These are phyloP conservation scores for Cryptops parisi DNA, from an alignment of 2,888 invertebrate genomes.

Conservation along the genomic window DNA sequence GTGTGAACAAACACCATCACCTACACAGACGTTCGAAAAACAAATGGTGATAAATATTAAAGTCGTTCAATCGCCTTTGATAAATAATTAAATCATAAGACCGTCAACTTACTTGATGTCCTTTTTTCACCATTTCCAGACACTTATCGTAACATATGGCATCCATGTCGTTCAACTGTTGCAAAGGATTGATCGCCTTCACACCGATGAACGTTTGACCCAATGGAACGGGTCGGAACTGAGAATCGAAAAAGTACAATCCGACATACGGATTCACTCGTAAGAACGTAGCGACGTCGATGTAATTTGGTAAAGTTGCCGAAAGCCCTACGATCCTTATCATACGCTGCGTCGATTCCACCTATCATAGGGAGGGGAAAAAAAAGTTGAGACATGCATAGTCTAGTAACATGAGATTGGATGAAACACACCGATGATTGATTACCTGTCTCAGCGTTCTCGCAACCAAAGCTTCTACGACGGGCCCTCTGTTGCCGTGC, in stretches of 20 bases:
- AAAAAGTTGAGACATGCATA: not conserved
- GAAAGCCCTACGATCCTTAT: conserved; percentile 93
- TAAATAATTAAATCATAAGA: too few species aligned
- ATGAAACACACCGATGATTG: too few species aligned
- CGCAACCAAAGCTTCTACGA: conserved; percentile 92
- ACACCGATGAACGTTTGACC: conserved; percentile 82
- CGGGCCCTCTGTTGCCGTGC: conserved; percentile 93
- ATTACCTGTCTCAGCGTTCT: conserved; percentile 70
- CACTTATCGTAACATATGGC: conserved; percentile 86
- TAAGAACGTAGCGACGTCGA: conserved; percentile 88
- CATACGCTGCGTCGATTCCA: conserved; percentile 81
- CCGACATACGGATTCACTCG: conserved; percentile 82
- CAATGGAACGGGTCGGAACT: conserved; percentile 89
- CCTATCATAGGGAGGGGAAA: conserved; percentile 29
- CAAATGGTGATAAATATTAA: not conserved
- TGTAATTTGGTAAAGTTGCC: conserved; percentile 93
- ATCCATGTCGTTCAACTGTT: conserved; percentile 66
- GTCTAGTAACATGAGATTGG: too few species aligned
- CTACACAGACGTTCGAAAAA: conserved; percentile 24
- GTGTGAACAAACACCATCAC: conserved; percentile 98
- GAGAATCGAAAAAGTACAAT: conserved; percentile 82
- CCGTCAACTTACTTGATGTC: conserved; percentile 61
- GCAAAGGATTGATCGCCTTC: conserved; percentile 47
- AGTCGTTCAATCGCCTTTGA: too few species aligned
- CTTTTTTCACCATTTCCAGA: conserved; percentile 63